Percentiles rank a stretch among this genome's conserved stretches.
phyloP scores from a whole-genome alignment of 2,797 vertebrate genomes.

The Gymnopithys bicolor region DNA sequence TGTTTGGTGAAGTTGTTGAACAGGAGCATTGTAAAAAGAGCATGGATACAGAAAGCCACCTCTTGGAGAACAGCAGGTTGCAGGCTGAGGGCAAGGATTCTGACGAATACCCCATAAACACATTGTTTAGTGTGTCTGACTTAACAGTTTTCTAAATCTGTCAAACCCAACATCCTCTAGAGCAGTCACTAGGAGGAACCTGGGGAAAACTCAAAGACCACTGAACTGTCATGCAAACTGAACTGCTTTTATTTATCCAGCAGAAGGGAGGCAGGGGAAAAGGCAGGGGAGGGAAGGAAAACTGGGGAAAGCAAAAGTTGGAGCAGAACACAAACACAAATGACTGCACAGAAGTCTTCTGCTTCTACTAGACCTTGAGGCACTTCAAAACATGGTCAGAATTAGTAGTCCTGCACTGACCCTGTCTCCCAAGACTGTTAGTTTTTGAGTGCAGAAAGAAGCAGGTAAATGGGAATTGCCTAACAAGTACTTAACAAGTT shows the following conservation, averaged over 20 bases:
- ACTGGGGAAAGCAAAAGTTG: background rate
- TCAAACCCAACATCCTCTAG: background rate
- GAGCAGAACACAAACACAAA: background rate
- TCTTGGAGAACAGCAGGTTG: background rate
- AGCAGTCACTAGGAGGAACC: background rate
- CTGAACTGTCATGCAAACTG: background rate
- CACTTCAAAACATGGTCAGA: background rate
- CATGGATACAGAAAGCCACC: background rate
- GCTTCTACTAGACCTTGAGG: background rate
- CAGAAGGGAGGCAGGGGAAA: background rate
- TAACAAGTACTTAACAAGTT: background rate
- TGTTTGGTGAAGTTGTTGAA: background rate
- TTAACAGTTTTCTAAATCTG: background rate
- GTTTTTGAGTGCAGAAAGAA: background rate
- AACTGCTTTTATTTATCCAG: background rate
- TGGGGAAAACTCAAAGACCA: background rate
- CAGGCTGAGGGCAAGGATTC: background rate
- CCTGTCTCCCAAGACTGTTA: background rate
- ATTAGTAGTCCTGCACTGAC: background rate
- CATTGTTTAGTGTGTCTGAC: background rate
- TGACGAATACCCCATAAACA: background rate
- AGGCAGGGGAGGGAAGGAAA: background rate
- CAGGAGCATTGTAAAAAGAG: background rate
- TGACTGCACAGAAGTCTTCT: background rate
- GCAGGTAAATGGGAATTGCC: background rate